Conservation (phyloP, 2,797 vertebrate genomes). For the Dryobates pubescens region DNA sequence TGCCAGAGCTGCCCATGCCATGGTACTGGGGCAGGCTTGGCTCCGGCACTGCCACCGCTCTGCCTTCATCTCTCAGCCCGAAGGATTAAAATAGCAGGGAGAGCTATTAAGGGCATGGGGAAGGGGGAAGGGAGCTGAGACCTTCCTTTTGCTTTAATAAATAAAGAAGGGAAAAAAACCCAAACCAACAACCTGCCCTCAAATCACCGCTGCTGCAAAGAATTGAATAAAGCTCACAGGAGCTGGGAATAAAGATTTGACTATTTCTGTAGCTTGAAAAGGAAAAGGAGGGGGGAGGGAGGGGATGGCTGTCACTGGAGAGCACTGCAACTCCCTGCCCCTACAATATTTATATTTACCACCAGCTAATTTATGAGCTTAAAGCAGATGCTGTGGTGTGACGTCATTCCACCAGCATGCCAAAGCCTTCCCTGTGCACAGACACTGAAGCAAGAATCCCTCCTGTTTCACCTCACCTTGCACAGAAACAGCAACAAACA, state of each 20-base stretch:
- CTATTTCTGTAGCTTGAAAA: slow-evolving; percentile 56
- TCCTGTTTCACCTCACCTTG: not conserved
- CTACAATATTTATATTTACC: not conserved
- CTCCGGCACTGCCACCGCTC: slow-evolving; percentile 66
- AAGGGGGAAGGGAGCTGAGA: slow-evolving; percentile 75
- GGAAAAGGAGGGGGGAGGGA: not conserved
- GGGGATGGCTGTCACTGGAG: not conserved
- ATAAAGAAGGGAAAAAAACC: not conserved
- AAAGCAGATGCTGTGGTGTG: not conserved
- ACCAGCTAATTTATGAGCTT: not conserved
- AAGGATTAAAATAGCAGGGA: slow-evolving; percentile 79
- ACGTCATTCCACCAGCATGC: not conserved
- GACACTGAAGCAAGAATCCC: not conserved
- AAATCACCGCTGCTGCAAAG: not conserved
- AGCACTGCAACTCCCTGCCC: not conserved
- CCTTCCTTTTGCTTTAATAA: slow-evolving; percentile 32
- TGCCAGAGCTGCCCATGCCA: not conserved
- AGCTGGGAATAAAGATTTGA: slow-evolving; percentile 72
- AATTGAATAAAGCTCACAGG: slow-evolving; percentile 42
- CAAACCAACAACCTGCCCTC: not conserved
- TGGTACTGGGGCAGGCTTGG: slow-evolving; percentile 38
- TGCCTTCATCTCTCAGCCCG: slow-evolving; percentile 71
- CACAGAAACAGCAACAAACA: not conserved
- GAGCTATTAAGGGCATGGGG: slow-evolving; percentile 69
- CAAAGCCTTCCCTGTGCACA: not conserved